Percentiles rank a stretch among this genome's conserved stretches.
Evolutionary conservation across 2,888 invertebrate species (phyloP).

Genomic region (Temnothorax unifasciatus): DNA sequence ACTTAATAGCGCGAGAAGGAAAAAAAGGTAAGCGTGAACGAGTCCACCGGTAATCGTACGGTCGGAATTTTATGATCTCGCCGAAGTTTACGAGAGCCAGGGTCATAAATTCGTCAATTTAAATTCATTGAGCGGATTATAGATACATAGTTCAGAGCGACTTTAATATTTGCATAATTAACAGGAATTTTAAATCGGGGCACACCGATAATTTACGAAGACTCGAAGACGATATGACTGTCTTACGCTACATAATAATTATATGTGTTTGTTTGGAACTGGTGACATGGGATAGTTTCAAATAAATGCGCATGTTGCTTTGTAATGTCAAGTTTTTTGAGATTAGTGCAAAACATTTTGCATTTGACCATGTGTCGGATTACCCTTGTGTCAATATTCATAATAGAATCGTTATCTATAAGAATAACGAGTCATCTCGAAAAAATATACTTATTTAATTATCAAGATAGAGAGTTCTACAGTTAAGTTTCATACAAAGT

Average conservation of each 20-base stretch:
- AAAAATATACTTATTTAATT: neutral
- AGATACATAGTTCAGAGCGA: constrained; percentile 47
- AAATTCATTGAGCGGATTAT: constrained; percentile 60
- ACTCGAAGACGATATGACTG: neutral
- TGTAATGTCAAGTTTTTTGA: neutral
- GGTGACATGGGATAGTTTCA: neutral
- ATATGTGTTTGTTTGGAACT: neutral
- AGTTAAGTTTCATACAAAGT: neutral
- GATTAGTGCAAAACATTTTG: neutral
- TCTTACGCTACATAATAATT: neutral
- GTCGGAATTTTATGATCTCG: constrained; percentile 59
- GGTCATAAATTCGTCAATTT: constrained; percentile 63
- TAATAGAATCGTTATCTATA: constrained; percentile 1
- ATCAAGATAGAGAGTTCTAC: too few relatives aligned
- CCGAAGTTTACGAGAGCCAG: constrained; percentile 53
- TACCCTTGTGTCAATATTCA: neutral
- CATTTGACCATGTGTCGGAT: neutral
- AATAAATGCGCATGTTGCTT: neutral
- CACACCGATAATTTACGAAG: constrained; percentile 26
- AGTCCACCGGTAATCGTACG: constrained; percentile 39
- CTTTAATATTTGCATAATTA: constrained; percentile 39
- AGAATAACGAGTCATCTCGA: neutral
- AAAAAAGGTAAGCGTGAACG: constrained; percentile 19
- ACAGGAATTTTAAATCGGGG: neutral
- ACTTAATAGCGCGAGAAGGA: constrained; percentile 13